These are phyloP conservation scores for Berghia stephanieae DNA, from an alignment of 1,140 invertebrate species.

Conservation along the genomic window DNA sequence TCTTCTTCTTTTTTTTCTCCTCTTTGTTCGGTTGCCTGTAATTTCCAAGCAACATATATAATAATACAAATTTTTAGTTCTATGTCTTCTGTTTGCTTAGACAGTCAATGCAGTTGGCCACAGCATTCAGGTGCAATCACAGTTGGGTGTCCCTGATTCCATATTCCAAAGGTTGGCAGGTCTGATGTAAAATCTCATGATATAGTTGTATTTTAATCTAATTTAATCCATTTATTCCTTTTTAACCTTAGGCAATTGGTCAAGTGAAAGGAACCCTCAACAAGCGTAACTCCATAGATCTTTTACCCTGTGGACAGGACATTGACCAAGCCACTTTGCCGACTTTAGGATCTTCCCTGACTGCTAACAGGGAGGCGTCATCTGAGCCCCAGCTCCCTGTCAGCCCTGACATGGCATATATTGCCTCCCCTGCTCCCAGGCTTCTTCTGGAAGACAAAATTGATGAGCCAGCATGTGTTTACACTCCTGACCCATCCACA, in stretches of 20 bases:
- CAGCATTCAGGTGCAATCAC: too few relatives aligned
- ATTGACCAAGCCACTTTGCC: conserved; percentile 27
- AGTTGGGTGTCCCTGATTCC: too few relatives aligned
- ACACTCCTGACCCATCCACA: conserved; percentile 1
- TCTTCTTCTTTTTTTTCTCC: conserved; percentile 1
- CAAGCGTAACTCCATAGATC: conserved; percentile 60
- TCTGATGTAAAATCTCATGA: too few relatives aligned
- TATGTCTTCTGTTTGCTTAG: too few relatives aligned
- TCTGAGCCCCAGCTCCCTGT: conserved; percentile 59
- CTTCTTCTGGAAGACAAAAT: conserved; percentile 27
- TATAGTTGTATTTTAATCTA: too few relatives aligned
- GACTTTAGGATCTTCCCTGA: conserved; percentile 16
- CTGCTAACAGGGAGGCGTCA: conserved; percentile 48
- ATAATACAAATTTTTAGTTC: too few relatives aligned
- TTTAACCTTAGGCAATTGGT: conserved; percentile 5
- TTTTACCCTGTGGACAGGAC: conserved; percentile 45
- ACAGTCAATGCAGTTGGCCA: too few relatives aligned
- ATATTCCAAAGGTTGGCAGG: too few relatives aligned
- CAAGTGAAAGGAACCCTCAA: conserved; percentile 36
- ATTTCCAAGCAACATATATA: too few relatives aligned
- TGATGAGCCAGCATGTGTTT: conserved; percentile 23
- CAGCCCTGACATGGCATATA: conserved; percentile 37
- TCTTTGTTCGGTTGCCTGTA: too few relatives aligned
- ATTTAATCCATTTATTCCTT: neutral
- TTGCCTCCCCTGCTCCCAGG: conserved; percentile 22